Conservation (phyloP, 2,797 vertebrate genomes). For the Oreochromis mossambicus region DNA sequence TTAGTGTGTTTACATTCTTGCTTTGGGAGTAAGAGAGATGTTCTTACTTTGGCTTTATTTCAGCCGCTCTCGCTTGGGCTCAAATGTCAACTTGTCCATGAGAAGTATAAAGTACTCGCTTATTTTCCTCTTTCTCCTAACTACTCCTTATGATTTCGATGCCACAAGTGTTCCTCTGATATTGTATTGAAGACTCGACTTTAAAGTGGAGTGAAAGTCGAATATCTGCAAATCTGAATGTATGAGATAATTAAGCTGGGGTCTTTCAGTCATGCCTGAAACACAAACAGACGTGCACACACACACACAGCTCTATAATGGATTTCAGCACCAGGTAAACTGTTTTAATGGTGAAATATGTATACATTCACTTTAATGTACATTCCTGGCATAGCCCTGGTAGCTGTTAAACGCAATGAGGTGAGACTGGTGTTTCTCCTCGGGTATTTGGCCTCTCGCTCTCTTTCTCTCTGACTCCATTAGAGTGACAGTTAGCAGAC, state of each 20-base stretch:
- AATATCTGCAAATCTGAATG: neutral
- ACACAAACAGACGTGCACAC: neutral
- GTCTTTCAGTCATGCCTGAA: neutral
- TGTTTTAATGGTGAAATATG: constrained; percentile 64
- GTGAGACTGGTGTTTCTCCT: constrained; percentile 70
- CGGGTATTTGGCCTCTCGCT: constrained; percentile 45
- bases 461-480: constrained; percentile 69
- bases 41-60: constrained; percentile 65
- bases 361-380: constrained; percentile 70
- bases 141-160: neutral
- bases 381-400: constrained; percentile 76
- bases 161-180: neutral
- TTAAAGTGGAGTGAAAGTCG: neutral
- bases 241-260: neutral
- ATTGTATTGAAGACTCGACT: neutral
- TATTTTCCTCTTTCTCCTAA: neutral
- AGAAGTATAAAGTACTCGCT: constrained; percentile 18
- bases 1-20: constrained; percentile 82
- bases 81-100: constrained; percentile 63
- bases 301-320: constrained; percentile 8
- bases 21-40: constrained; percentile 71
- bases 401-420: constrained; percentile 71
- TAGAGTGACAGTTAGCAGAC: constrained; percentile 82
- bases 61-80: constrained; percentile 46
- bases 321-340: constrained; percentile 35